These are phyloP conservation scores for Stictonetta naevosa DNA, from an alignment of 2,113 vertebrate species.

Conservation along the genomic window DNA sequence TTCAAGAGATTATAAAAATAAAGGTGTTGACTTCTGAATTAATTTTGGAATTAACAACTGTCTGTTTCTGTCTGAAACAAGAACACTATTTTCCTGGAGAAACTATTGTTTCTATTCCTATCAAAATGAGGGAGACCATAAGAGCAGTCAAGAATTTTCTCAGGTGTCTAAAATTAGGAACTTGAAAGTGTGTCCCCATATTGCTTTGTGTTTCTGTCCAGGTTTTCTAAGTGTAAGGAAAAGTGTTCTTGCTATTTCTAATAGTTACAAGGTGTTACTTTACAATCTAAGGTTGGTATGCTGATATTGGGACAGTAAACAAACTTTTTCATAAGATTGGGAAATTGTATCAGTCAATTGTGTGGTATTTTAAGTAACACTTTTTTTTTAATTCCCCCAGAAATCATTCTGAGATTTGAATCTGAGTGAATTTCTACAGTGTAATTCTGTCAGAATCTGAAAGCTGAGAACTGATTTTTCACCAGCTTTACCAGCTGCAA, in stretches of 20 bases:
- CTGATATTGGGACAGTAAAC: background rate
- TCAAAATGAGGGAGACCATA: background rate
- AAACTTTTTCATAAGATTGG: background rate
- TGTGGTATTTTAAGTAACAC: slow-evolving; percentile 23
- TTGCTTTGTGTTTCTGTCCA: background rate
- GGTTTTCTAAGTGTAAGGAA: background rate
- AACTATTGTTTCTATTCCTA: background rate
- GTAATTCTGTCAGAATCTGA: background rate
- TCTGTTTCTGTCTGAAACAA: background rate
- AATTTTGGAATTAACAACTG: background rate
- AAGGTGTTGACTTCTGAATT: background rate
- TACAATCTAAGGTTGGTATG: background rate
- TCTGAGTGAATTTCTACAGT: background rate
- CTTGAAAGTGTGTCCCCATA: background rate
- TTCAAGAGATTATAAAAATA: background rate
- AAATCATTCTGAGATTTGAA: slow-evolving; percentile 33
- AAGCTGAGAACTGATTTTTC: background rate
- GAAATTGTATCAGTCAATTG: background rate
- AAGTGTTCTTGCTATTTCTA: background rate
- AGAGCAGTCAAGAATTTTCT: background rate
- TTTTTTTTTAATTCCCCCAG: background rate
- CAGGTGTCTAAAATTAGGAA: background rate
- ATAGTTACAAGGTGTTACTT: background rate
- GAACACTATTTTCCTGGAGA: background rate
- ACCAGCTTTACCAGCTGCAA: background rate